Conservation (phyloP, 2,888 invertebrate genomes). For the Drosophila multiciliata region DNA sequence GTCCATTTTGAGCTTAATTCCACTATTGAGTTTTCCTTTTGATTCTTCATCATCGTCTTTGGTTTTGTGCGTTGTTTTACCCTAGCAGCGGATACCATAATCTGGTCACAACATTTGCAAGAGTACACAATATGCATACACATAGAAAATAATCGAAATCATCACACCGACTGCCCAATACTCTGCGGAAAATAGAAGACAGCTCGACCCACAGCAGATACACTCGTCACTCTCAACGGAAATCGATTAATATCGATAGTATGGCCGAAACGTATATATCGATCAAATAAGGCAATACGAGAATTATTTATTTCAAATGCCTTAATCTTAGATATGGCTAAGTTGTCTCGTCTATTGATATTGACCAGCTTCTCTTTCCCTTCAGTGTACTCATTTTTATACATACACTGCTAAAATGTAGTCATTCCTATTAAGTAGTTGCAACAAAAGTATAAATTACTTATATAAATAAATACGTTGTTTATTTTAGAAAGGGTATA, state of each 20-base stretch:
- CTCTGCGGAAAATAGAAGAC: not conserved
- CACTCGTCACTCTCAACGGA: not conserved
- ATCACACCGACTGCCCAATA: not conserved
- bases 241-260: not conserved
- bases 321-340: not conserved
- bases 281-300: not conserved
- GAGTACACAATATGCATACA: not conserved
- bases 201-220: not conserved
- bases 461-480: not conserved
- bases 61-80: constrained; percentile 5
- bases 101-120: not conserved
- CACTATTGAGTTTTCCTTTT: constrained; percentile 1
- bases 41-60: constrained; percentile 12
- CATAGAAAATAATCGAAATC: not conserved
- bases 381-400: not conserved
- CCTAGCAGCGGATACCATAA: not conserved
- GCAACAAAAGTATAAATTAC: not conserved
- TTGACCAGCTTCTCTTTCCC: not conserved
- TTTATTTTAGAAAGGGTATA: not conserved
- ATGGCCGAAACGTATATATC: not conserved
- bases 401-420: not conserved
- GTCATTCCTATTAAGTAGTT: not conserved
- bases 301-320: not conserved
- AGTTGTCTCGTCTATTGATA: not conserved
- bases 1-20: constrained; percentile 37